Percentiles rank a stretch among this genome's conserved stretches.
phyloP scores from a whole-genome alignment of 1,140 invertebrate genomes.

The Aphelinus certus region DNA sequence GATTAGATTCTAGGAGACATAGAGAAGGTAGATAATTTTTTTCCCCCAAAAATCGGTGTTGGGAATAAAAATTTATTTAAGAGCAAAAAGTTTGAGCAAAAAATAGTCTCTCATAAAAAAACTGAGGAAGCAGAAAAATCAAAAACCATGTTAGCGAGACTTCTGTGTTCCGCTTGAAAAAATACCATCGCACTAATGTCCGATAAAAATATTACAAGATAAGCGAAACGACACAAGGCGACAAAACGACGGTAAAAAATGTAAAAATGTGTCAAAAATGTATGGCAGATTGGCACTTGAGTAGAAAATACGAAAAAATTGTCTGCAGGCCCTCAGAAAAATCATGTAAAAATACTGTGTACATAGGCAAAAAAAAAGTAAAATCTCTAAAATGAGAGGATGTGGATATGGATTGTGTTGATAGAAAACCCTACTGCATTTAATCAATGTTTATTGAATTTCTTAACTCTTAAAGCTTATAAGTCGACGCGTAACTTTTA shows the following conservation, averaged over 20 bases:
- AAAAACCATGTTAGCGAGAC: constrained; percentile 6
- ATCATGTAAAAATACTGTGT: too few species aligned
- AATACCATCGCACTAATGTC: neutral
- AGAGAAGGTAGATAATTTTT: neutral
- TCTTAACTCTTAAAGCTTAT: neutral
- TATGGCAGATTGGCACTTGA: constrained; percentile 34
- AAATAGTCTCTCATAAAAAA: neutral
- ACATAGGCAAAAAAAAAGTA: too few species aligned
- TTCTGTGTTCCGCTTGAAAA: neutral
- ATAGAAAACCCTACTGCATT: neutral
- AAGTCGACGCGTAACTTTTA: constrained; percentile 5
- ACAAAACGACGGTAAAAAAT: constrained; percentile 19
- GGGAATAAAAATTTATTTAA: neutral
- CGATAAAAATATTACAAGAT: constrained; percentile 9
- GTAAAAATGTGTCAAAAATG: constrained; percentile 23
- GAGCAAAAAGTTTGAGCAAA: neutral
- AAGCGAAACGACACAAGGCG: neutral
- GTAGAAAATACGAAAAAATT: constrained; percentile 30
- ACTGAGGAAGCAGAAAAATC: neutral
- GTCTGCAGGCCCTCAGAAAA: neutral
- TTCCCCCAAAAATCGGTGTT: too few species aligned
- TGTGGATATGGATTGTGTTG: too few species aligned
- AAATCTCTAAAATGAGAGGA: too few species aligned
- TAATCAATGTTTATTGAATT: neutral
- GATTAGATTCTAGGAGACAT: neutral